These are phyloP conservation scores for Ferdinandea cuprea DNA, from an alignment of 2,888 invertebrate species.

Conservation along the genomic window DNA sequence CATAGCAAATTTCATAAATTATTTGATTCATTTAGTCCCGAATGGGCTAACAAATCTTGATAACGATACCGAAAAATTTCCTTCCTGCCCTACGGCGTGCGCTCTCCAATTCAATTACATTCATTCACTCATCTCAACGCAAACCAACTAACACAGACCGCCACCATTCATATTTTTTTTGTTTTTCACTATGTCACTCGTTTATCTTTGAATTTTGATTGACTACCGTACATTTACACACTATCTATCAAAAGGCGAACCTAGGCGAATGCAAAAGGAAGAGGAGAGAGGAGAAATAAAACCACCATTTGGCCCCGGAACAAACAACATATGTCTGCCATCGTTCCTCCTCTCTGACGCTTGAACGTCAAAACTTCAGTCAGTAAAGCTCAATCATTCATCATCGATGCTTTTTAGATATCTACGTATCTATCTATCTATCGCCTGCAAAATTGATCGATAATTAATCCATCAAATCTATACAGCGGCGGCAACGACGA, in stretches of 20 bases:
- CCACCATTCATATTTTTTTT: slow-evolving; percentile 41
- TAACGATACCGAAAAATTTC: slow-evolving; percentile 38
- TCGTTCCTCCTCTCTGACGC: slow-evolving; percentile 14
- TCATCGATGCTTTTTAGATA: slow-evolving; percentile 62
- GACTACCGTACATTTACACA: slow-evolving; percentile 71
- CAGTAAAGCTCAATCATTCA: slow-evolving; percentile 70
- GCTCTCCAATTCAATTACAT: slow-evolving; percentile 52
- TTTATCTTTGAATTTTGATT: slow-evolving; percentile 72
- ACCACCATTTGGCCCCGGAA: slow-evolving; percentile 49
- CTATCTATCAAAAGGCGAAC: slow-evolving; percentile 43
- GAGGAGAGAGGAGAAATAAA: not conserved
- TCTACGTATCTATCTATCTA: slow-evolving; percentile 43
- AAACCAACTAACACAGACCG: slow-evolving; percentile 31
- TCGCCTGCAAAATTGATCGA: slow-evolving; percentile 71
- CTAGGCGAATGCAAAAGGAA: not conserved
- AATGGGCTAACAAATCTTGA: slow-evolving; percentile 62
- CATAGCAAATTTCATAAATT: slow-evolving; percentile 66
- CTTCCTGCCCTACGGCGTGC: too few species aligned
- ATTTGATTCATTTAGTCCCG: slow-evolving; percentile 65
- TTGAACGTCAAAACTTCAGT: slow-evolving; percentile 40
- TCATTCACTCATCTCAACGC: slow-evolving; percentile 54
- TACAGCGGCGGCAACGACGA: too few species aligned
- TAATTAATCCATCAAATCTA: slow-evolving; percentile 74
- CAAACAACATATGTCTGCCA: slow-evolving; percentile 54
- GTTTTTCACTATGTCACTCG: slow-evolving; percentile 11